Evolutionary conservation across 2,797 vertebrate genomes (phyloP).

Genomic region (Xenopus petersii): DNA sequence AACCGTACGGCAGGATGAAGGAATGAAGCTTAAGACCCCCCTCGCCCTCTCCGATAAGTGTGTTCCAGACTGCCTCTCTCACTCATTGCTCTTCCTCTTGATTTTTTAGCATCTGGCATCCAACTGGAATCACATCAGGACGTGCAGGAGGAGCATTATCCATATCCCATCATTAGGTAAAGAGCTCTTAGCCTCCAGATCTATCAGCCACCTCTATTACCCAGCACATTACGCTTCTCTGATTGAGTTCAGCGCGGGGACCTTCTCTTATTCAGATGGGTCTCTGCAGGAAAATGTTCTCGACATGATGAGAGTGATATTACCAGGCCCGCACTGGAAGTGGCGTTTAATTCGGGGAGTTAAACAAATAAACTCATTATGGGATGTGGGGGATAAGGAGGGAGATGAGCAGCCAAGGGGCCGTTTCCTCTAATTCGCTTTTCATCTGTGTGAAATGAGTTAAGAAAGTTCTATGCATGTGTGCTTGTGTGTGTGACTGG

Average conservation of each 20-base stretch:
- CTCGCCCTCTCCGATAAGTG: slow-evolving; percentile 46
- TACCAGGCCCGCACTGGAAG: slow-evolving; percentile 86
- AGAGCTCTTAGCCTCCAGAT: slow-evolving; percentile 83
- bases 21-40: slow-evolving; percentile 73
- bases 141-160: slow-evolving; percentile 96
- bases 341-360: slow-evolving; percentile 94
- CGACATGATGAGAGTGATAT: slow-evolving; percentile 91
- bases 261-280: slow-evolving; percentile 94
- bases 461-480: slow-evolving; percentile 65
- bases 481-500: slow-evolving; percentile 5
- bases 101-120: slow-evolving; percentile 95
- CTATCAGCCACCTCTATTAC: slow-evolving; percentile 88
- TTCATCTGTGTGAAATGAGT: slow-evolving; percentile 85
- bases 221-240: slow-evolving; percentile 85
- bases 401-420: slow-evolving; percentile 83
- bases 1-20: slow-evolving; percentile 83
- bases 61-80: slow-evolving; percentile 62
- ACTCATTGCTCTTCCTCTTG: slow-evolving; percentile 89
- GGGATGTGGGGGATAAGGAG: slow-evolving; percentile 56
- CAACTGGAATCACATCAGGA: slow-evolving; percentile 98
- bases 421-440: slow-evolving; percentile 87
- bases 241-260: slow-evolving; percentile 89
- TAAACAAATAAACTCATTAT: slow-evolving; percentile 97
- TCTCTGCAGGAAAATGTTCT: slow-evolving; percentile 96
- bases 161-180: slow-evolving; percentile 98